phyloP scores from a whole-genome alignment of 2,888 invertebrate species.

The Cylindroiulus punctatus region DNA sequence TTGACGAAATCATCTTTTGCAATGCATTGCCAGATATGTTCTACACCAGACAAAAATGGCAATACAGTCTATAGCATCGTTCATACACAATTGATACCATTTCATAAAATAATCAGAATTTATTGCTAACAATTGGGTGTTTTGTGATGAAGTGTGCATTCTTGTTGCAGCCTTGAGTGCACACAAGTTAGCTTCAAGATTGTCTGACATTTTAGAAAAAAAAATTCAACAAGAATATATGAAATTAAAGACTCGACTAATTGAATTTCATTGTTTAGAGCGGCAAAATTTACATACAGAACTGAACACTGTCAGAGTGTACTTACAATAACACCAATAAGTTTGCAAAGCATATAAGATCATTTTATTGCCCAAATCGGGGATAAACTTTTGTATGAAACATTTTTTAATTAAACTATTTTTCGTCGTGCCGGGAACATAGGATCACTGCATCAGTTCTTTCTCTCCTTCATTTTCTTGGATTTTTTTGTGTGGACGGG shows the following conservation, averaged over 20 bases:
- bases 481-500: no score
- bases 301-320: not conserved
- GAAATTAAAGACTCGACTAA: not conserved
- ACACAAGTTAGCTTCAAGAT: no score
- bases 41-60: not conserved
- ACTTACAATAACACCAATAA: not conserved
- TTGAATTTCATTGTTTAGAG: not conserved
- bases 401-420: not conserved
- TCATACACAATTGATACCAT: conserved; percentile 23
- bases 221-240: no score
- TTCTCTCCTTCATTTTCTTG: no score
- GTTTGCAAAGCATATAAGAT: not conserved
- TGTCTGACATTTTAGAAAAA: no score
- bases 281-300: not conserved
- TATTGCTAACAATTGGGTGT: no score
- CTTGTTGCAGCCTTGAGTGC: no score
- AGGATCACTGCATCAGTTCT: no score
- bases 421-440: no score
- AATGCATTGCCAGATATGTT: conserved; percentile 24
- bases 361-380: not conserved
- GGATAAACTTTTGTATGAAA: not conserved
- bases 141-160: no score
- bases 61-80: not conserved
- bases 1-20: conserved; percentile 9
- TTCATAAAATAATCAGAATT: not conserved